Evolutionary conservation across 2,797 vertebrate genomes (phyloP).

Genomic region (Pseudochirops corinnae): DNA sequence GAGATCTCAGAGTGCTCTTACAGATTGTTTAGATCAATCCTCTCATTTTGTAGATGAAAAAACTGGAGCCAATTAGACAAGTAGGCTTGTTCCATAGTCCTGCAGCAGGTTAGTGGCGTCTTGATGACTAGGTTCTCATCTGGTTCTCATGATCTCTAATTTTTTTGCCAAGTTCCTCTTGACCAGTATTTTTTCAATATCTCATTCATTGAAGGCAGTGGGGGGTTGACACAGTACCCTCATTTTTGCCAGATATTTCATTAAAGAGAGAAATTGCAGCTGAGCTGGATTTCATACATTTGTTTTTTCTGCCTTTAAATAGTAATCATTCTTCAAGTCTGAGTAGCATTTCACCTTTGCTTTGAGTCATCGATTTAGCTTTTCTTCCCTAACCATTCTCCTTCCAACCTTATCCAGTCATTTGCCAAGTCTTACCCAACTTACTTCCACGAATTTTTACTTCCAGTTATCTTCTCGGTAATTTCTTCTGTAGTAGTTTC

Average conservation of each 20-base stretch:
- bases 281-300: not conserved
- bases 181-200: not conserved
- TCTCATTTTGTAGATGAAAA: slow-evolving; percentile 28
- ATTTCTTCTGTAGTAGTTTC: not conserved
- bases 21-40: not conserved
- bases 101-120: not conserved
- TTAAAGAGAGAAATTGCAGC: not conserved
- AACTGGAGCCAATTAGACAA: not conserved
- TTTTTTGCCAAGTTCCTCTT: not conserved
- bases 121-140: not conserved
- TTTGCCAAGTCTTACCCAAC: not conserved
- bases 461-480: not conserved
- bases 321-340: not conserved
- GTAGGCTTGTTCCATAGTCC: not conserved
- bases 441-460: not conserved
- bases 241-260: not conserved
- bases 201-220: not conserved
- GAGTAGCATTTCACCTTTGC: not conserved
- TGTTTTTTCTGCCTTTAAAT: not conserved
- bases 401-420: not conserved
- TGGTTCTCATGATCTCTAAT: not conserved
- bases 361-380: not conserved
- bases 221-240: not conserved
- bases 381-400: not conserved
- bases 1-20: not conserved